Conservation (phyloP, 2,113 vertebrate species). For the Chelonoidis abingdonii region DNA sequence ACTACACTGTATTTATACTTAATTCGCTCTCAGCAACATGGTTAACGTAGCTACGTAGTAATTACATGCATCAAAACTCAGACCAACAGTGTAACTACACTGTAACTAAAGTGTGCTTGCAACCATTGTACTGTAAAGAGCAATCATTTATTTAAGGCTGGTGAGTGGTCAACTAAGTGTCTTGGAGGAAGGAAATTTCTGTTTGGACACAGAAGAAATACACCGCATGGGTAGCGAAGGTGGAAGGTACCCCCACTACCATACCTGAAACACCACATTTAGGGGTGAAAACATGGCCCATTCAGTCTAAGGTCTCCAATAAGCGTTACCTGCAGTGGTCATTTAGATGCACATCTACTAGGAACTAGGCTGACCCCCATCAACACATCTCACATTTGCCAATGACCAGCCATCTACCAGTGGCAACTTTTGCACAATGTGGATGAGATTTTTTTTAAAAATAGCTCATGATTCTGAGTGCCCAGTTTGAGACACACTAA, state of each 20-base stretch:
- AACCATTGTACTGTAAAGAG: neutral
- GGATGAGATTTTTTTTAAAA: neutral
- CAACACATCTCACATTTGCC: neutral
- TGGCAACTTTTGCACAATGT: accelerated
- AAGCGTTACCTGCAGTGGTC: neutral
- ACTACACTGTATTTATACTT: neutral
- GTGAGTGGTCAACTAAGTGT: neutral
- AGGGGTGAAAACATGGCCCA: neutral
- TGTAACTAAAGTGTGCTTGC: neutral
- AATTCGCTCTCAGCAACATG: neutral
- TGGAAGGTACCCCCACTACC: neutral
- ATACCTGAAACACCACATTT: neutral
- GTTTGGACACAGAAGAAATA: neutral
- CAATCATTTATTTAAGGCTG: neutral
- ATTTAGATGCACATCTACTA: accelerated
- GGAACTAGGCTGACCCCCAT: neutral
- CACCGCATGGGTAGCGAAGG: too few species aligned
- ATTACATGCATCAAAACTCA: neutral
- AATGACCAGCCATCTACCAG: neutral
- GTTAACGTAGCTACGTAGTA: neutral
- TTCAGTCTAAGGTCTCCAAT: neutral
- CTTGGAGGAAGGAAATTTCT: neutral
- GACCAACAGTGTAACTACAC: neutral
- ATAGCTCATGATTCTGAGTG: neutral
- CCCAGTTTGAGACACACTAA: neutral